These are phyloP conservation scores for Mus musculus DNA, from an alignment of 2,113 vertebrate species.

Conservation along the genomic window GRCm39 chr3:52694501-52695000, in stretches of 20 bases:
- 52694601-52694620: fast-evolving
- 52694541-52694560: neutral
- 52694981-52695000: neutral
- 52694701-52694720: neutral
- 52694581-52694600: neutral
- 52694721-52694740: slow-evolving; percentile 11
- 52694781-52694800: neutral
- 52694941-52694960: neutral
- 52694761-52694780: neutral
- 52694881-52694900: neutral
- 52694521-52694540: neutral
- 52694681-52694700: neutral
- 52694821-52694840: neutral
- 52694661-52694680: neutral
- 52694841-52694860: neutral
- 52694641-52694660: neutral
- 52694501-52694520: neutral
- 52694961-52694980: neutral
- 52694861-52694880: neutral
- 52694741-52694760: neutral
- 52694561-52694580: neutral
- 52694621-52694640: neutral
- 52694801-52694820: neutral
- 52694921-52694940: fast-evolving
- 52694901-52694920: neutral